Evolutionary conservation across 2,797 vertebrate genomes (phyloP).

Genomic region (Channa striata): DNA sequence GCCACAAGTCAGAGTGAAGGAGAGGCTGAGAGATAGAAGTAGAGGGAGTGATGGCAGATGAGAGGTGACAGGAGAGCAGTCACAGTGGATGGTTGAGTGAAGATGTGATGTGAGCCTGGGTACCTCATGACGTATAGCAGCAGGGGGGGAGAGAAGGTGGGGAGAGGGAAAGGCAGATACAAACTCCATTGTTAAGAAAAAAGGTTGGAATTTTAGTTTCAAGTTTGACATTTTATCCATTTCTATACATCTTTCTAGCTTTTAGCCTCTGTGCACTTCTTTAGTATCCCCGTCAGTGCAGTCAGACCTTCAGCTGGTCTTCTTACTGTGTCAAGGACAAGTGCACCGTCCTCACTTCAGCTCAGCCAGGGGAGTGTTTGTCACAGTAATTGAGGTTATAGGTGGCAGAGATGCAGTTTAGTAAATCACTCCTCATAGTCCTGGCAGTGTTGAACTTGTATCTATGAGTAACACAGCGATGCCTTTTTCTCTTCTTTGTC

Average conservation of each 20-base stretch:
- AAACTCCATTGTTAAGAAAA: slow-evolving; percentile 7
- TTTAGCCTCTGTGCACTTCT: neutral
- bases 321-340: slow-evolving; percentile 64
- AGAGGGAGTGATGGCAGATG: slow-evolving; percentile 59
- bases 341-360: slow-evolving; percentile 35
- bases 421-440: slow-evolving; percentile 63
- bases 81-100: slow-evolving; percentile 62
- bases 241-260: slow-evolving; percentile 6
- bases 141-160: neutral
- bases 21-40: slow-evolving; percentile 19
- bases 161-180: neutral
- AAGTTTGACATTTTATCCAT: neutral
- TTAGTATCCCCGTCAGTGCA: slow-evolving; percentile 34
- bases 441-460: slow-evolving; percentile 57
- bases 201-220: slow-evolving; percentile 15
- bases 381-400: slow-evolving; percentile 76
- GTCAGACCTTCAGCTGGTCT: slow-evolving; percentile 41
- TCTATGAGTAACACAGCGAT: slow-evolving; percentile 54
- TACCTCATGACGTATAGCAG: slow-evolving; percentile 31
- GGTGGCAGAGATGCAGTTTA: slow-evolving; percentile 58
- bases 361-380: slow-evolving; percentile 58
- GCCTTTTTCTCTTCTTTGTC: slow-evolving; percentile 38
- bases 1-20: slow-evolving; percentile 4
- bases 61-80: slow-evolving; percentile 64
- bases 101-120: slow-evolving; percentile 46